phyloP scores from a whole-genome alignment of 2,797 vertebrate genomes.

The Menidia menidia region DNA sequence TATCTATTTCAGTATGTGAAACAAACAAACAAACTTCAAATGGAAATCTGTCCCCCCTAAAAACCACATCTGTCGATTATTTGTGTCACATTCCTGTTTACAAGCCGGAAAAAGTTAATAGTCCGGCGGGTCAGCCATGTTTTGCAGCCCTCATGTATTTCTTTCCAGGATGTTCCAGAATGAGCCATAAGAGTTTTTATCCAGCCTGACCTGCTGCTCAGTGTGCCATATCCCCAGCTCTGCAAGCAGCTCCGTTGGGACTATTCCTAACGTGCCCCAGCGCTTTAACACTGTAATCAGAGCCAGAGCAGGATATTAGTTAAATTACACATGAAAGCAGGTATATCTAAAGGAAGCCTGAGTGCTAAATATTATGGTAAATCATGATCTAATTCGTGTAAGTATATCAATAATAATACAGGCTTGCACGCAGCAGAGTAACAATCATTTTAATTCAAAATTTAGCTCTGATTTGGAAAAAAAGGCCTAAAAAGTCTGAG shows the following conservation, averaged over 20 bases:
- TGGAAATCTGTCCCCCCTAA: neutral
- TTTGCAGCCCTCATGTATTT: slow-evolving; percentile 23
- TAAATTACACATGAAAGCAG: slow-evolving; percentile 83
- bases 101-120: neutral
- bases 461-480: slow-evolving; percentile 26
- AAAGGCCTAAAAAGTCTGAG: slow-evolving; percentile 5
- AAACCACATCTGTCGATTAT: neutral
- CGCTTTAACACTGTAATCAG: slow-evolving; percentile 79
- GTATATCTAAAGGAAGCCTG: slow-evolving; percentile 77
- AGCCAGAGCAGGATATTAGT: slow-evolving; percentile 81
- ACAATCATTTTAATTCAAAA: slow-evolving; percentile 24
- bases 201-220: slow-evolving; percentile 38
- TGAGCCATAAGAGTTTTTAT: slow-evolving; percentile 9
- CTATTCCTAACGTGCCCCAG: slow-evolving; percentile 69
- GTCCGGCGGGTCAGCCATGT: neutral
- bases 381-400: slow-evolving; percentile 74
- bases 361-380: slow-evolving; percentile 83
- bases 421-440: slow-evolving; percentile 63
- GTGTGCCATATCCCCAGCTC: slow-evolving; percentile 42
- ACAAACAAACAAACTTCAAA: neutral
- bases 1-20: no score
- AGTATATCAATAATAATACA: slow-evolving; percentile 77
- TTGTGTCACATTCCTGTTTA: neutral
- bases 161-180: slow-evolving; percentile 17
- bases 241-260: slow-evolving; percentile 71